A percentile compares a stretch with the other conserved stretches of the same genome.
Evolutionary conservation across 2,797 vertebrate genomes (phyloP).

Genomic region (Gorsachius magnificus): DNA sequence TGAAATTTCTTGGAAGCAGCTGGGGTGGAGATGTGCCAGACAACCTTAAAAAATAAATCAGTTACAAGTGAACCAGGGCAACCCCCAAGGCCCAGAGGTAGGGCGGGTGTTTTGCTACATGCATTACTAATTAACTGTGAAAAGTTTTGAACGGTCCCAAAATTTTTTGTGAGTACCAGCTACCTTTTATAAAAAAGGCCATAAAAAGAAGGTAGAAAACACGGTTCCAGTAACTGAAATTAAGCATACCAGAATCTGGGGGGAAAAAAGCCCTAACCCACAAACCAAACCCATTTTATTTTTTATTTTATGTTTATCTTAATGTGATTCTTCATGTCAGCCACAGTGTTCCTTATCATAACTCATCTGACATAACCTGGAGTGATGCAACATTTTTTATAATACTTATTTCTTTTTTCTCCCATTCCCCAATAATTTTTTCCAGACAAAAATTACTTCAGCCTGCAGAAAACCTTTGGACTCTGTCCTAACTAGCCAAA

Average conservation of each 20-base stretch:
- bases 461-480: slow-evolving; percentile 22
- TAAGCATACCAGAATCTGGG: not conserved
- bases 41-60: slow-evolving; percentile 72
- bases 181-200: slow-evolving; percentile 65
- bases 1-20: slow-evolving; percentile 70
- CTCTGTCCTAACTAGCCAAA: slow-evolving; percentile 34
- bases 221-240: slow-evolving; percentile 57
- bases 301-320: slow-evolving; percentile 31
- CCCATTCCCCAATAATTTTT: not conserved
- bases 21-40: slow-evolving; percentile 70
- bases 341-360: slow-evolving; percentile 27
- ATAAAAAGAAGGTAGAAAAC: slow-evolving; percentile 51
- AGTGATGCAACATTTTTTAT: slow-evolving; percentile 39
- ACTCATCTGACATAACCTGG: slow-evolving; percentile 36
- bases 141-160: slow-evolving; percentile 67
- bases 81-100: slow-evolving; percentile 66
- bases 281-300: not conserved
- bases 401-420: not conserved
- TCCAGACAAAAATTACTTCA: slow-evolving; percentile 52
- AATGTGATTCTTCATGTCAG: slow-evolving; percentile 7
- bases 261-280: not conserved
- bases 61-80: slow-evolving; percentile 69
- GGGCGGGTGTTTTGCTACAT: slow-evolving; percentile 71
- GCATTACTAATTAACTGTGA: slow-evolving; percentile 76
- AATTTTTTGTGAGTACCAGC: slow-evolving; percentile 59